A percentile compares a stretch with the other conserved stretches of the same genome.
Evolutionary conservation across 2,797 vertebrate species (phyloP).

Genomic region (Ptychadena robeensis): DNA sequence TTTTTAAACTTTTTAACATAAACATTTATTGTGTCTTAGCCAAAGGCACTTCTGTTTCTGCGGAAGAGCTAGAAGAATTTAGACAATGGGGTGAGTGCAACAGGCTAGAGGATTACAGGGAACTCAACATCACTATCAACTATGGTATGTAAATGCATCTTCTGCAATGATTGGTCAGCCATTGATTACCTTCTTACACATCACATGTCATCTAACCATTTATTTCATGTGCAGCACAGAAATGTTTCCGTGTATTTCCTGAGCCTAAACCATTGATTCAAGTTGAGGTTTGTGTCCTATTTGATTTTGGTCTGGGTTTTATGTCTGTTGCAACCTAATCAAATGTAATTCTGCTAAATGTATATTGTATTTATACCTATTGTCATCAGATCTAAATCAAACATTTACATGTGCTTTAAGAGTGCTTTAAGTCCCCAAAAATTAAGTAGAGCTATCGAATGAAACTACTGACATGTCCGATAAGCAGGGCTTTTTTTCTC

Average conservation of each 20-base stretch:
- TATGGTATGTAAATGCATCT: background rate
- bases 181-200: background rate
- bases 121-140: background rate
- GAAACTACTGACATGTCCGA: too few species aligned
- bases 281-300: background rate
- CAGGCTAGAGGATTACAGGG: background rate
- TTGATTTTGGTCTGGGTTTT: background rate
- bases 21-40: background rate
- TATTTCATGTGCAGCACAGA: background rate
- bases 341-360: too few species aligned
- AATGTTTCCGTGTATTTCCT: background rate
- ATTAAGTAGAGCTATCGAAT: too few species aligned
- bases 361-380: too few species aligned
- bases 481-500: too few species aligned
- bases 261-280: background rate
- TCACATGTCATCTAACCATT: background rate
- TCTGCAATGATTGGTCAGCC: background rate
- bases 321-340: too few species aligned
- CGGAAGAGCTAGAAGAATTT: background rate
- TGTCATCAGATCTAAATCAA: too few species aligned
- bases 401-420: too few species aligned
- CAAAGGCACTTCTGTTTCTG: background rate
- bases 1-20: too few species aligned
- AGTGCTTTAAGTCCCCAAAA: too few species aligned
- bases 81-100: background rate